Conservation (phyloP, 2,113 vertebrate species). For the Sorex fumeus region DNA sequence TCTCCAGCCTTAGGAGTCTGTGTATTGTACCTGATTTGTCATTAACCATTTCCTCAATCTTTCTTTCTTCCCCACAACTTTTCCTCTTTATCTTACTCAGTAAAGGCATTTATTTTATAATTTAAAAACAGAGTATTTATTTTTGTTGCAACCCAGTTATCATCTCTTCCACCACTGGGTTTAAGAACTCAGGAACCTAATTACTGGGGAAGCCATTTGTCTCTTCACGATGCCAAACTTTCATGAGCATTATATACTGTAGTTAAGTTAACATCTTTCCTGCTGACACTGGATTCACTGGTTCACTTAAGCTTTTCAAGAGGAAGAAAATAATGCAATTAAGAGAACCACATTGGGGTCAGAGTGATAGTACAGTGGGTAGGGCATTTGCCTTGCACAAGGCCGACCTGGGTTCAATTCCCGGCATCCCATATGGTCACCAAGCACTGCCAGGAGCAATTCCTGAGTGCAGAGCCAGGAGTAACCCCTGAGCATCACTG, state of each 20-base stretch:
- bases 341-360: background rate
- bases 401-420: too few relatives aligned
- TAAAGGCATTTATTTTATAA: background rate
- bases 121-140: too few relatives aligned
- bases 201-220: conserved; percentile 24
- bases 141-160: background rate
- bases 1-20: too few relatives aligned
- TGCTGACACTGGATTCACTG: background rate
- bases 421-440: too few relatives aligned
- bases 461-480: too few relatives aligned
- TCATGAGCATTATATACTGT: conserved; percentile 27
- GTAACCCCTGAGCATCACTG: too few relatives aligned
- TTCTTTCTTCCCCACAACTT: background rate
- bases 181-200: conserved; percentile 8
- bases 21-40: conserved; percentile 1
- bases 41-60: conserved; percentile 5
- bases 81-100: background rate
- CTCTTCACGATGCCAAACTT: conserved; percentile 1
- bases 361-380: too few relatives aligned
- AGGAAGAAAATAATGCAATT: conserved; percentile 50
- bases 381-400: too few relatives aligned
- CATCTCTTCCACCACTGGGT: conserved; percentile 6
- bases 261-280: conserved; percentile 33
- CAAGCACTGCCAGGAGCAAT: too few relatives aligned
- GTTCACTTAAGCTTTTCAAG: conserved; percentile 41